These are phyloP conservation scores for Halichoerus grypus DNA, from an alignment of 2,113 vertebrate species.

Conservation along the genomic window DNA sequence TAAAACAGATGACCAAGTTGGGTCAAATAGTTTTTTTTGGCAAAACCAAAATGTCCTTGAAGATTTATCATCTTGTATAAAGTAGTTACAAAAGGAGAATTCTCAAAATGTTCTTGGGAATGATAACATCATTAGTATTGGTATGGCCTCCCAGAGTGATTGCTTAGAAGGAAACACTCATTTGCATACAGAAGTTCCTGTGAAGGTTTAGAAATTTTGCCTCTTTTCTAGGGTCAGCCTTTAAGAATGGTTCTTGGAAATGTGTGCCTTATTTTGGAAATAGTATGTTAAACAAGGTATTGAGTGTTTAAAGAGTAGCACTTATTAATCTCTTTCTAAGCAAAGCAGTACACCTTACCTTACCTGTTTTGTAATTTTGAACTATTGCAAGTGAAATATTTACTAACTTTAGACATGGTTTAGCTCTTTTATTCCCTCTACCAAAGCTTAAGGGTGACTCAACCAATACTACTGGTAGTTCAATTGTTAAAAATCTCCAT, in stretches of 20 bases:
- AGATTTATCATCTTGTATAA: background rate
- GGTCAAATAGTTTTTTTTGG: background rate
- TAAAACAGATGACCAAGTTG: background rate
- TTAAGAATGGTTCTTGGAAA: slow-evolving; percentile 29
- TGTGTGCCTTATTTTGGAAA: slow-evolving; percentile 32
- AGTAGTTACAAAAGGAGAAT: slow-evolving; percentile 5
- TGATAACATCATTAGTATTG: background rate
- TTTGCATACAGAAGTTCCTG: background rate
- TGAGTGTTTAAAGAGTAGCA: background rate
- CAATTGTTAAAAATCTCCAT: slow-evolving; percentile 8
- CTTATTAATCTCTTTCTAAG: slow-evolving; percentile 25
- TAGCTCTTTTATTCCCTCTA: background rate
- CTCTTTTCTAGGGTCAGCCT: slow-evolving; percentile 26
- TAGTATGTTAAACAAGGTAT: background rate
- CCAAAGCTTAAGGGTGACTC: background rate
- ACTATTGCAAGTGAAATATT: background rate
- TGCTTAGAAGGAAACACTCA: background rate
- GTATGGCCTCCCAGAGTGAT: background rate
- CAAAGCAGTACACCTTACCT: background rate
- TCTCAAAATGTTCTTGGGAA: background rate
- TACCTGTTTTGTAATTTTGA: background rate
- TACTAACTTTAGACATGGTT: background rate
- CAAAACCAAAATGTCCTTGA: background rate
- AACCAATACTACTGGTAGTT: background rate
- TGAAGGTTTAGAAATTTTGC: background rate